Evolutionary conservation across 2,113 vertebrate genomes (phyloP).

Genomic region (Diadophis punctatus): DNA sequence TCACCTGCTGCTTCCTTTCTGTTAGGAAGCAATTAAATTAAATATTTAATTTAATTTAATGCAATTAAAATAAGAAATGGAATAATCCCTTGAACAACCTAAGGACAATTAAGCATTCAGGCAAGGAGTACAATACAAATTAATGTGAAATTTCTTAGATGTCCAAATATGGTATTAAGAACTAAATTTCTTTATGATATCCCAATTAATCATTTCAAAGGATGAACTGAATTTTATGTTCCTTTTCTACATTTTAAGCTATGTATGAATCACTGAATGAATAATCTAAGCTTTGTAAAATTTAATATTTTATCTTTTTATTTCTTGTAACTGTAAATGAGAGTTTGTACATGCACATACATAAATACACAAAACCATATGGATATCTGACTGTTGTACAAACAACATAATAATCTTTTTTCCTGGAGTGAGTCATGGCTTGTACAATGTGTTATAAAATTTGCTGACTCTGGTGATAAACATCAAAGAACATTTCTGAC

Average conservation of each 20-base stretch:
- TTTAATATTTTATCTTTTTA: background rate
- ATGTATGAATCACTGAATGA: background rate
- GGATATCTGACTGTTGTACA: conserved; percentile 33
- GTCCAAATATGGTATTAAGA: background rate
- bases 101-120: background rate
- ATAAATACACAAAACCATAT: background rate
- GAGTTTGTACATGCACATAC: background rate
- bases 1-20: too few relatives aligned
- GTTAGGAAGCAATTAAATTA: too few relatives aligned
- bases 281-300: background rate
- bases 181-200: background rate
- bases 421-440: conserved; percentile 36
- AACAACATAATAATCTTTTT: conserved; percentile 35
- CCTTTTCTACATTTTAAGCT: background rate
- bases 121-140: background rate
- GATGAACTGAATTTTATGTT: background rate
- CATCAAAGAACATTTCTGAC: background rate
- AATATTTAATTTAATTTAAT: too few relatives aligned
- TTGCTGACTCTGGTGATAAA: conserved; percentile 3
- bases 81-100: background rate
- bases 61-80: background rate
- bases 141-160: background rate
- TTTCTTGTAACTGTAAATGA: conserved; percentile 20
- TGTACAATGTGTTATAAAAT: conserved; percentile 14
- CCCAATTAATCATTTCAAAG: background rate